These are phyloP conservation scores for Drosophila repleta DNA, from an alignment of 1,140 invertebrate genomes.

Conservation along the genomic window DNA sequence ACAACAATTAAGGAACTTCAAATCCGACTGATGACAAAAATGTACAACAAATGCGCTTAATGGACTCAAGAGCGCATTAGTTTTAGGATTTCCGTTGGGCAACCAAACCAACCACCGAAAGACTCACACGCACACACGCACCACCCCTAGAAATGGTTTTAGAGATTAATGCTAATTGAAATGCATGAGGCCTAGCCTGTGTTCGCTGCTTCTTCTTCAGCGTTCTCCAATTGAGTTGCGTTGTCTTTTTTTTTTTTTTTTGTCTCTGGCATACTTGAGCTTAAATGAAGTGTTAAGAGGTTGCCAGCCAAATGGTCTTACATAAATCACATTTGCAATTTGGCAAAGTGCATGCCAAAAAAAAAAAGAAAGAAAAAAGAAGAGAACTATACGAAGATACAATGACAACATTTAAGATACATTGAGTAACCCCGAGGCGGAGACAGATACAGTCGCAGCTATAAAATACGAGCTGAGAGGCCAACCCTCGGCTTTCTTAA, in stretches of 20 bases:
- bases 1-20: constrained; percentile 66
- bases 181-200: constrained; percentile 30
- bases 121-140: background rate
- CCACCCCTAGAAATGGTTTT: constrained; percentile 15
- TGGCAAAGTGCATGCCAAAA: constrained; percentile 63
- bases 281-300: constrained; percentile 73
- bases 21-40: constrained; percentile 41
- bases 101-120: constrained; percentile 23
- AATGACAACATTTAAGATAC: constrained; percentile 34
- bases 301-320: constrained; percentile 42
- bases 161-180: constrained; percentile 55
- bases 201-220: constrained; percentile 11
- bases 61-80: constrained; percentile 36
- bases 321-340: constrained; percentile 75
- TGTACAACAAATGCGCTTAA: constrained; percentile 41
- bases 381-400: constrained; percentile 13
- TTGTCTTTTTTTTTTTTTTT: constrained; percentile 24
- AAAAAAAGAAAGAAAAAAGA: background rate
- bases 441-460: constrained; percentile 19
- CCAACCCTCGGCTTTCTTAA: constrained; percentile 36
- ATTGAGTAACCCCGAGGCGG: constrained; percentile 7
- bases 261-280: constrained; percentile 17
- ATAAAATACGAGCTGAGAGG: background rate
- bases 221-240: constrained; percentile 17
- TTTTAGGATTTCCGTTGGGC: constrained; percentile 26